Evolutionary conservation across 1,140 invertebrate genomes (phyloP), one percentile per base, ranked within the genome.

Genomic region (Drosophila melanogaster): DNA sequence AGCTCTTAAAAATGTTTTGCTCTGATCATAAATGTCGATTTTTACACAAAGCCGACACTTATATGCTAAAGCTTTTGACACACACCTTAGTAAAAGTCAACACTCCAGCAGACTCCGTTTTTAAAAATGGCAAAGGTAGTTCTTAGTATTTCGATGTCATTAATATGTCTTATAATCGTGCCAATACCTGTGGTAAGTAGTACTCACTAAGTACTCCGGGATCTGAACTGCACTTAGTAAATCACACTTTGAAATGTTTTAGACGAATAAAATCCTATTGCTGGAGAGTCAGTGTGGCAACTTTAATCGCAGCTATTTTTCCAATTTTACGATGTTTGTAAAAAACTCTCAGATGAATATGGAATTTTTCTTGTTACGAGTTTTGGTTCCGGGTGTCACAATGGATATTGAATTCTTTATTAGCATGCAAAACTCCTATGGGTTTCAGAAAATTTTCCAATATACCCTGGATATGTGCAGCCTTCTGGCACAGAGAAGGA

Each of bases 381-480:
- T 24, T 0, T 30, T 91, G 8, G 26, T 54, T 1, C 14, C 55
- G 17, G 83, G 80, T 3, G 7, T 90, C 0, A 72, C 37, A 8
- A 49, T 75, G 12, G 54, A 73, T 14, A 33, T 87, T 7, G 83
- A 81, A 8, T 76, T 90, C 14, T 57, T 69, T 3, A 51, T 70
- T 3, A 70, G 66, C 5, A 47, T 87, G 15, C 22, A n/a, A 0
- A 72, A 81, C 15, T 53, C 77, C 0, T 72, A 54, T 0, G 49
- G 19, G 2, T 86, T 76, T 41, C 73, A 86, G 11, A 78, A 37
- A 7, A 61, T 90, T 4, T 86, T 90, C 19, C 41, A 59, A 15
- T 80, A 81, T 24, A 41, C 72, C 1, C 43, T 90, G 4, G 73
- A 90, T 35, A 51, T 90, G 50, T 90, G 87, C 50, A 41, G 12